Conservation (phyloP, 30 jellyfish, hydroid and myxozoan species). For the Aurelia sp. region DNA sequence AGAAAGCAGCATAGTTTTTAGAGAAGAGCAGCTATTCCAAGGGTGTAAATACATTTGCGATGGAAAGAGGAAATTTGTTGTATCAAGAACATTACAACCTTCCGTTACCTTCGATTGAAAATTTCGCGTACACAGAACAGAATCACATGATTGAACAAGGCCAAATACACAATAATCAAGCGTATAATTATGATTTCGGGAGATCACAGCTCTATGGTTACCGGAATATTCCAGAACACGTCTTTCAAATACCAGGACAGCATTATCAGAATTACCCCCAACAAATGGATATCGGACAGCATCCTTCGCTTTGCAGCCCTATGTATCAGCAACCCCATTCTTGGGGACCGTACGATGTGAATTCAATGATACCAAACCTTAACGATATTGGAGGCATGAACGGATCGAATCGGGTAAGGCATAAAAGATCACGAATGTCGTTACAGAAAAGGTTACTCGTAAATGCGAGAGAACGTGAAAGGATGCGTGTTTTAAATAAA, state of each 20-base stretch:
- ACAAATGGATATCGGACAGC: slow-evolving; percentile 43
- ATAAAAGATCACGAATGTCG: slow-evolving; percentile 93
- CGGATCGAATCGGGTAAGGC: slow-evolving; percentile 69
- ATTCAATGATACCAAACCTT: slow-evolving; percentile 45
- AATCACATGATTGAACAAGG: slow-evolving; percentile 37
- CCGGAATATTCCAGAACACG: slow-evolving; percentile 49
- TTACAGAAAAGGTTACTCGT: slow-evolving; percentile 90
- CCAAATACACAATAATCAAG: slow-evolving; percentile 11
- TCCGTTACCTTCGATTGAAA: slow-evolving; percentile 80
- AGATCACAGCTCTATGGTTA: slow-evolving; percentile 46
- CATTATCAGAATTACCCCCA: slow-evolving; percentile 62
- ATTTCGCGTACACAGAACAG: slow-evolving; percentile 66
- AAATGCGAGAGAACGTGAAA: slow-evolving; percentile 95
- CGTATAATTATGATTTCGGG: slow-evolving; percentile 43
- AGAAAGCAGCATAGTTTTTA: too few relatives aligned
- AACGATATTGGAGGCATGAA: slow-evolving; percentile 29
- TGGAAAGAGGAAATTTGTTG: slow-evolving; percentile 47
- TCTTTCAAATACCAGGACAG: slow-evolving; percentile 37
- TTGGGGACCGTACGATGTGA: slow-evolving; percentile 66
- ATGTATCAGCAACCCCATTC: slow-evolving; percentile 53
- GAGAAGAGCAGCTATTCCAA: too few relatives aligned
- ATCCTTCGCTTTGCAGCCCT: slow-evolving; percentile 43
- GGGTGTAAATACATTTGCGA: not conserved
- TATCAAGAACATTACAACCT: slow-evolving; percentile 71
- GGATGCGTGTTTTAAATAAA: slow-evolving; percentile 96